These are phyloP conservation scores for Himalopsyche tibetana DNA, from an alignment of 2,888 invertebrate species.

Conservation along the genomic window DNA sequence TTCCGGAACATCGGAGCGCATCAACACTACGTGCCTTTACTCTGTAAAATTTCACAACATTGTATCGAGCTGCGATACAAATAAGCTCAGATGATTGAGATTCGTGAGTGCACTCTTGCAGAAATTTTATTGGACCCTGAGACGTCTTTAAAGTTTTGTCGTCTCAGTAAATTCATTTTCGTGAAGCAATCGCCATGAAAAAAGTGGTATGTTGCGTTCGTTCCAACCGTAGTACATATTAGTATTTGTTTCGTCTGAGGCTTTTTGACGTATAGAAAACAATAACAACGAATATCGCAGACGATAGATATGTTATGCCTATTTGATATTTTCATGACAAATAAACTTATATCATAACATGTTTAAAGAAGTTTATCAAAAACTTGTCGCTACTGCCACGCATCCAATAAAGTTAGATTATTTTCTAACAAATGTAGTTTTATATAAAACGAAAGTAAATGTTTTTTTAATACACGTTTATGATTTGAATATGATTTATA, in stretches of 20 bases:
- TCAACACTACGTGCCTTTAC: not conserved
- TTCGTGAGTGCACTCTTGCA: not conserved
- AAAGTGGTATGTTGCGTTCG: no score
- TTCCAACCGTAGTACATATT: no score
- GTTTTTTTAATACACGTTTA: no score
- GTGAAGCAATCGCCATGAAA: no score
- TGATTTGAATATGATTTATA: no score
- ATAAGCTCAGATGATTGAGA: not conserved
- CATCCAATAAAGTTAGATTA: no score
- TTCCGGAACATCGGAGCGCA: no score
- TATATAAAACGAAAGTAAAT: no score
- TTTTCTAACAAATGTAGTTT: no score
- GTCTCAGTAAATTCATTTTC: no score
- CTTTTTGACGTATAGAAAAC: not conserved
- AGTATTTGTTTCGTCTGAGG: no score
- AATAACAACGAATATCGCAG: not conserved
- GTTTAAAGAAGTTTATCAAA: not conserved
- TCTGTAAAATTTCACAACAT: not conserved
- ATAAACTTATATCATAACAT: constrained; percentile 6
- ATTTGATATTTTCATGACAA: not conserved
- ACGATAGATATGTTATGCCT: not conserved
- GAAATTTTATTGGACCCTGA: not conserved
- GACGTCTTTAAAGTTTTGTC: no score
- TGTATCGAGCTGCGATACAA: not conserved
- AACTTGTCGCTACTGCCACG: not conserved